Conservation (phyloP, 2,797 vertebrate genomes). For the Neosalanx taihuensis region DNA sequence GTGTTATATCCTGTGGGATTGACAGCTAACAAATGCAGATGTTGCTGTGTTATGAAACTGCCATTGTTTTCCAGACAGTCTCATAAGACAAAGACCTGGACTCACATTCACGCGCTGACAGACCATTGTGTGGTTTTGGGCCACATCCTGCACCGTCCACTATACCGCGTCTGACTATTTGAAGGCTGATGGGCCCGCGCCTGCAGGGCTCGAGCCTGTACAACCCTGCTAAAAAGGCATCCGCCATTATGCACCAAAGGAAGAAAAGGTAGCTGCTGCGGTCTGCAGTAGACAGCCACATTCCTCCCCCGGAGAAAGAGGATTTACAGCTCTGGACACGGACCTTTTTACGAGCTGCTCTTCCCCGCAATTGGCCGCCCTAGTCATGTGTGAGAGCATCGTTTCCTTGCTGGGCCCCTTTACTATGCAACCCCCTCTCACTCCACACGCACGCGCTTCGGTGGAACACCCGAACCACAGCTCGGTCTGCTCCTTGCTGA, state of each 20-base stretch:
- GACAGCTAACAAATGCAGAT: too few species aligned
- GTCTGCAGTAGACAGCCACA: background rate
- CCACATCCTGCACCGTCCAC: too few species aligned
- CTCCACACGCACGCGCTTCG: constrained; percentile 20
- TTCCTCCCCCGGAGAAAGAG: background rate
- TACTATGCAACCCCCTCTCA: constrained; percentile 39
- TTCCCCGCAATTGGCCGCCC: constrained; percentile 53
- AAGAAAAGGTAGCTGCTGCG: background rate
- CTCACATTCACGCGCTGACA: too few species aligned
- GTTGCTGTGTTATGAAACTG: too few species aligned
- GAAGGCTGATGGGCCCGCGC: too few species aligned
- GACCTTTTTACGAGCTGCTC: constrained; percentile 43
- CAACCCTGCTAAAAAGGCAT: background rate
- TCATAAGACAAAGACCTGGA: too few species aligned
- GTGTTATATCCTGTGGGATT: too few species aligned
- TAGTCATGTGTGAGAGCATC: constrained; percentile 59
- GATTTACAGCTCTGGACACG: constrained; percentile 22
- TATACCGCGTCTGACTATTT: too few species aligned
- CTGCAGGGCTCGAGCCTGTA: background rate
- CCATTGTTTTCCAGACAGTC: too few species aligned
- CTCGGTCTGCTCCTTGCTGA: background rate
- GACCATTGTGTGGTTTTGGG: too few species aligned
- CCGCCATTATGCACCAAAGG: constrained; percentile 2
- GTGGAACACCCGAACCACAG: background rate
- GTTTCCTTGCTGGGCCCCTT: constrained; percentile 14